A percentile compares a stretch with the other conserved stretches of the same genome.
These are phyloP conservation scores for Florisuga fusca DNA, from an alignment of 2,797 vertebrate genomes.

Conservation along the genomic window DNA sequence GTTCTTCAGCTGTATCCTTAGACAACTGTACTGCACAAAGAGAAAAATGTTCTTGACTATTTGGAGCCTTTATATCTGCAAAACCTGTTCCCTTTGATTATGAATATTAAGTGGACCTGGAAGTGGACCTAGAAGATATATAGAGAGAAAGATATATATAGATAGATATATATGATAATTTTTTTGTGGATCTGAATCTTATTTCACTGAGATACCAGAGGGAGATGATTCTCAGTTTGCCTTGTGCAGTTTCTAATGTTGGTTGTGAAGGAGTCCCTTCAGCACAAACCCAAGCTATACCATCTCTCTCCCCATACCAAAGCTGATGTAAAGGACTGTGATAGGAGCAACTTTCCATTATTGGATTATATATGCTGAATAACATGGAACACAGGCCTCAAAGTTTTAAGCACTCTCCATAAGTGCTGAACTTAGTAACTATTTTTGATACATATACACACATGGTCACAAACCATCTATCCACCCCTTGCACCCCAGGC, in stretches of 20 bases:
- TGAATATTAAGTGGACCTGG: not conserved
- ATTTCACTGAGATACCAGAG: not conserved
- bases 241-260: not conserved
- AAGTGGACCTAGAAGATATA: too few species aligned
- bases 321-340: not conserved
- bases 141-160: too few species aligned
- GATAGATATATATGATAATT: too few species aligned
- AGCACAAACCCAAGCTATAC: not conserved
- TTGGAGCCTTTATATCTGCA: not conserved
- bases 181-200: not conserved
- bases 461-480: accelerated
- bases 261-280: not conserved
- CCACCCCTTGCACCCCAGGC: not conserved
- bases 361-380: not conserved
- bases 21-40: not conserved
- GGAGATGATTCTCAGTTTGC: not conserved
- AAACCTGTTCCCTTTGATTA: not conserved
- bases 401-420: not conserved
- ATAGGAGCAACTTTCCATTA: not conserved
- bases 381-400: not conserved
- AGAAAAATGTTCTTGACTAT: not conserved
- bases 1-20: not conserved
- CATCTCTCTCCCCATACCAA: not conserved
- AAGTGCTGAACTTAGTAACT: not conserved
- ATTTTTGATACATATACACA: not conserved